These are phyloP conservation scores for Hemiscyllium ocellatum DNA, from an alignment of 2,113 vertebrate genomes.

Conservation along the genomic window DNA sequence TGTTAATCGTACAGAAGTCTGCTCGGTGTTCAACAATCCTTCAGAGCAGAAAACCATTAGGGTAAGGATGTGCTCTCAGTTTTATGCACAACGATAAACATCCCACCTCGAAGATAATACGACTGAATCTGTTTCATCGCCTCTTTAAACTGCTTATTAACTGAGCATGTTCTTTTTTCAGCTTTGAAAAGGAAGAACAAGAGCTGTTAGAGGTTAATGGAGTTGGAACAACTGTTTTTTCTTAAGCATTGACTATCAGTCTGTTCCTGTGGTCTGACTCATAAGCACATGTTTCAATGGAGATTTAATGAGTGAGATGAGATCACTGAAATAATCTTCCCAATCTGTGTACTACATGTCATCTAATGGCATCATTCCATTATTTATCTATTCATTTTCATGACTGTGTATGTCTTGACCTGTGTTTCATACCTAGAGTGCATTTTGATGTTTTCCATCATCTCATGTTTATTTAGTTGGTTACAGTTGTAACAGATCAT, in stretches of 20 bases:
- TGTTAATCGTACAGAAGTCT: background rate
- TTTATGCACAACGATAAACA: background rate
- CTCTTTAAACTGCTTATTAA: background rate
- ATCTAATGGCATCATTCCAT: slow-evolving; percentile 28
- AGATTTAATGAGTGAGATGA: slow-evolving; percentile 35
- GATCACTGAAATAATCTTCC: slow-evolving; percentile 25
- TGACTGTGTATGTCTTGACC: slow-evolving; percentile 12
- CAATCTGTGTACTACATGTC: slow-evolving; percentile 37
- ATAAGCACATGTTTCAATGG: slow-evolving; percentile 25
- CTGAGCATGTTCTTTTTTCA: no score
- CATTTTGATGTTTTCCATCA: slow-evolving; percentile 30
- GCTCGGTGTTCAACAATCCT: background rate
- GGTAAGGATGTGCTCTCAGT: background rate
- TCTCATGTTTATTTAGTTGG: background rate
- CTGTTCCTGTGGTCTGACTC: slow-evolving; percentile 32
- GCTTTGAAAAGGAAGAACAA: background rate
- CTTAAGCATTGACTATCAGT: slow-evolving; percentile 17
- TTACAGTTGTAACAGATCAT: background rate
- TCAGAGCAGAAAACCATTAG: background rate
- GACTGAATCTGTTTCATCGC: background rate
- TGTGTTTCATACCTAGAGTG: slow-evolving; percentile 15
- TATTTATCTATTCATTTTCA: slow-evolving; percentile 34
- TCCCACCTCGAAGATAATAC: background rate
- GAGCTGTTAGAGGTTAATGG: slow-evolving; percentile 10
- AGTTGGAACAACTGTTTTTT: slow-evolving; percentile 7